Percentiles rank a stretch among this genome's conserved stretches.
Conservation (phyloP, 2,888 invertebrate genomes). For the Crocallis elinguaria region DNA sequence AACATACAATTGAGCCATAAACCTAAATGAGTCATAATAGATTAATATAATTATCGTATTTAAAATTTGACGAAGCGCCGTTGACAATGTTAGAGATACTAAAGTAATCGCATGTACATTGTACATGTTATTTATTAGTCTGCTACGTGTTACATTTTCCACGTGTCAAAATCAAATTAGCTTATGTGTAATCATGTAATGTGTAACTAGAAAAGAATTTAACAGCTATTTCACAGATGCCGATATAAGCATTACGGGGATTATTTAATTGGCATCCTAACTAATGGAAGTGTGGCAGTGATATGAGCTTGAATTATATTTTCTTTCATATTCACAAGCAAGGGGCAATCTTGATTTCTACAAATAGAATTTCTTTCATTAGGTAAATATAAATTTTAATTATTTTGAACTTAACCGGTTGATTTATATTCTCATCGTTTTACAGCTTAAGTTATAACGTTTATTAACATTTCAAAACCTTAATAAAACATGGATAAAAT, state of each 20-base stretch:
- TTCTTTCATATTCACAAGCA: neutral
- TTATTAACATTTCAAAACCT: neutral
- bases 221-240: neutral
- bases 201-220: slow-evolving; percentile 1
- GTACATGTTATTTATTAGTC: neutral
- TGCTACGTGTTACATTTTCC: too few species aligned
- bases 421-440: too few species aligned
- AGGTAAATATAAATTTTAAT: too few species aligned
- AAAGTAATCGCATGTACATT: slow-evolving; percentile 3
- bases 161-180: too few species aligned
- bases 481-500: slow-evolving; percentile 11
- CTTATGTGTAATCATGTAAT: too few species aligned
- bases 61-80: slow-evolving; percentile 10
- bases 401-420: too few species aligned
- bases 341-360: neutral
- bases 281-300: neutral
- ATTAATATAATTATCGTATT: slow-evolving; percentile 15
- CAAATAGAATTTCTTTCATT: neutral
- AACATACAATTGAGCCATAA: slow-evolving; percentile 11
- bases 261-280: neutral
- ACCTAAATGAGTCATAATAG: slow-evolving; percentile 12
- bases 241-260: neutral
- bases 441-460: too few species aligned
- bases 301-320: neutral
- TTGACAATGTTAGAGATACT: slow-evolving; percentile 19